Conservation (phyloP, 2,113 vertebrate genomes). For the Aldabrachelys gigantea region DNA sequence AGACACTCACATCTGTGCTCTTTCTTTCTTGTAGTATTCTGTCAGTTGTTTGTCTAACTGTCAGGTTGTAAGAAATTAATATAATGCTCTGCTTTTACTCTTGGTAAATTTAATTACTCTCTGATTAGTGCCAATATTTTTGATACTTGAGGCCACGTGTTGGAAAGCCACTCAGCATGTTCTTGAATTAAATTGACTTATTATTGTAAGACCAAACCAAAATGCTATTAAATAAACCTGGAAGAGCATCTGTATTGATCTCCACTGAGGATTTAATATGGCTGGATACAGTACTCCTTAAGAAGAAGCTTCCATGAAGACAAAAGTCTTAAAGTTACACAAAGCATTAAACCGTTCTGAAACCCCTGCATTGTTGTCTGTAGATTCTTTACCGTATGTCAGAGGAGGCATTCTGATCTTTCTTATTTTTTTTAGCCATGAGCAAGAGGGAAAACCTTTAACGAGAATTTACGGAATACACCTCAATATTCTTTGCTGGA, state of each 20-base stretch:
- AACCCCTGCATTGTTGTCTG: neutral
- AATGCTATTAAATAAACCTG: neutral
- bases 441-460: neutral
- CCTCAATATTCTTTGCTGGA: slow-evolving; percentile 8
- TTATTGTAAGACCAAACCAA: neutral
- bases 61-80: neutral
- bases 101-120: slow-evolving; percentile 18
- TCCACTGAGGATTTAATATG: neutral
- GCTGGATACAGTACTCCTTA: neutral
- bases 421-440: neutral
- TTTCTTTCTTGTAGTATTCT: neutral
- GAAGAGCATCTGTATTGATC: neutral
- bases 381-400: neutral
- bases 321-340: neutral
- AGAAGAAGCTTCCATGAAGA: neutral
- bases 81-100: neutral
- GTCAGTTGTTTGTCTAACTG: neutral
- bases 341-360: neutral
- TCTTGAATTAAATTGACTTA: neutral
- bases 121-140: neutral
- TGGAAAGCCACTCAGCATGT: neutral
- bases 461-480: neutral
- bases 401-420: neutral
- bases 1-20: neutral
- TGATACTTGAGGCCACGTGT: neutral